A percentile compares a stretch with the other conserved stretches of the same genome.
Evolutionary conservation across 2,888 invertebrate genomes (phyloP).

Genomic region (Patella ulyssiponensis): DNA sequence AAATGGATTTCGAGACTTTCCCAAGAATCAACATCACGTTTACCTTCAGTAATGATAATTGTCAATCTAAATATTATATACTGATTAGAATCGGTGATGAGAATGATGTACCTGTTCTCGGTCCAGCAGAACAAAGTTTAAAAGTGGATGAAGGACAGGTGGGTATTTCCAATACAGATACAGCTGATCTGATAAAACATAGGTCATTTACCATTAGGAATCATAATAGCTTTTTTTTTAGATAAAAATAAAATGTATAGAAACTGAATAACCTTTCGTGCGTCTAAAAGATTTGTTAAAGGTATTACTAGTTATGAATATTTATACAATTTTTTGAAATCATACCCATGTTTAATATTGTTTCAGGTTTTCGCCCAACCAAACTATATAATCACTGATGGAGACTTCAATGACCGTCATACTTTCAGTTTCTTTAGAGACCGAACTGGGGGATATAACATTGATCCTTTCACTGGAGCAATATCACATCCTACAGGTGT

Average conservation of each 20-base stretch:
- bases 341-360: background rate
- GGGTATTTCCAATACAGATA: no score
- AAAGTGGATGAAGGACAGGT: background rate
- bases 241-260: no score
- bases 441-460: background rate
- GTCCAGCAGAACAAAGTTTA: background rate
- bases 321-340: no score
- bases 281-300: no score
- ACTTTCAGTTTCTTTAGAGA: background rate
- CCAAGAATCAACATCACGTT: background rate
- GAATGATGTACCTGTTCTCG: background rate
- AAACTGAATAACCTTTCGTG: no score
- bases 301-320: no score
- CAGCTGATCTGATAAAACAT: no score
- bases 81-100: background rate
- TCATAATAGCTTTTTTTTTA: no score
- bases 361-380: background rate
- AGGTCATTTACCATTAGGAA: no score
- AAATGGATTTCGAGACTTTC: background rate
- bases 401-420: constrained; percentile 1
- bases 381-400: background rate
- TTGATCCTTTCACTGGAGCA: background rate
- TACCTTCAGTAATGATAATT: constrained; percentile 1
- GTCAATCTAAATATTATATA: background rate
- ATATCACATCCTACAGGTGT: background rate